Evolutionary conservation across 2,888 invertebrate species (phyloP).

Genomic region (Pteria penguin): DNA sequence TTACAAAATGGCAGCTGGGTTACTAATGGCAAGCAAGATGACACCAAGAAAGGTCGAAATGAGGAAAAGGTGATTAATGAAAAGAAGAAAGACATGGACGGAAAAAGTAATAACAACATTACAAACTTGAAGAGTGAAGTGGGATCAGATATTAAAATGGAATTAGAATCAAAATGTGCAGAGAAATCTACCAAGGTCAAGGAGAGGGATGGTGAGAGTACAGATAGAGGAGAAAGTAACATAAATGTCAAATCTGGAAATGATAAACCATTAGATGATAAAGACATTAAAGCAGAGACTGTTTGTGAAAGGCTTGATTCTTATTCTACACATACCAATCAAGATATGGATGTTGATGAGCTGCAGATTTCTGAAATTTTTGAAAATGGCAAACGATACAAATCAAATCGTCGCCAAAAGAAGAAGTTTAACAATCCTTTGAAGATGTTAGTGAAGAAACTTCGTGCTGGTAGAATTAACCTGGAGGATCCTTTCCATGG

Average conservation of each 20-base stretch:
- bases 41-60: not conserved
- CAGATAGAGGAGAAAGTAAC: not conserved
- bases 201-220: not conserved
- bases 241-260: not conserved
- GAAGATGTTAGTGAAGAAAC: constrained; percentile 25
- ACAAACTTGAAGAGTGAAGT: not conserved
- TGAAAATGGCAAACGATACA: constrained; percentile 13
- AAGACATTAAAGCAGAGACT: not conserved
- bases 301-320: not conserved
- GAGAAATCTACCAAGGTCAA: not conserved
- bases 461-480: constrained; percentile 25
- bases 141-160: not conserved
- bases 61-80: not conserved
- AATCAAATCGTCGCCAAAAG: constrained; percentile 1
- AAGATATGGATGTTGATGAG: constrained; percentile 7
- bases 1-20: not conserved
- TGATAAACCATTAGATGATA: too few species aligned
- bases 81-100: not conserved
- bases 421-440: constrained; percentile 36
- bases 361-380: constrained; percentile 22
- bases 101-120: not conserved
- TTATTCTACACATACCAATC: not conserved
- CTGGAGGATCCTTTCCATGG: constrained; percentile 43
- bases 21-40: not conserved
- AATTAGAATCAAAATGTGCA: not conserved